Base-by-base conservation (phyloP, 2,797 vertebrate species). In the Hylomyscus alleni region DNA sequence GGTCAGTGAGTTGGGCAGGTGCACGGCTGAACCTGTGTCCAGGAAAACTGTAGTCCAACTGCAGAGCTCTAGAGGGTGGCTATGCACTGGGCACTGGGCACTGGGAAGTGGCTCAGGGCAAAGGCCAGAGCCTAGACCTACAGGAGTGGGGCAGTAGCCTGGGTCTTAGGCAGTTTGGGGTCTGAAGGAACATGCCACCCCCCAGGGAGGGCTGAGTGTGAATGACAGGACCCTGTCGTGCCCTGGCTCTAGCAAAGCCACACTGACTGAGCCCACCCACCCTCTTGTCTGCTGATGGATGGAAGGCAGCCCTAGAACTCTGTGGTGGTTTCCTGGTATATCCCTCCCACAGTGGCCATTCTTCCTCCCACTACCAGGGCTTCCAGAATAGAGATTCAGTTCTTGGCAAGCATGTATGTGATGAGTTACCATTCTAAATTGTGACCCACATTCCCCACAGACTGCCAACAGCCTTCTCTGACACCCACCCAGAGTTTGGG, bases 161-260 rank as follows among this genome's bases (percentile, higher is more conserved):
- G 52, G 93, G 37, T 20, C 67, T 75, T 11, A 73, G 87, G 56
- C 34, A 69, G 81, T 58, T 34, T 22, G 26, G 52, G 34, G 52
- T 24, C 60, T 60, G 73, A 76, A 67, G 95, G 56, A 82, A 67
- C 2, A 3, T 20, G 17, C 37, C 12, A 15, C 80, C 12, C 76
- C 58, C 89, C 34, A 44, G n/a, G 86, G 54, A 77, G 12, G 14
- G 26, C 54, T 1, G 19, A 73, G 65, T 26, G 6, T 84, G 52
- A 83, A 56, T 34, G 19, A 78, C 12, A 29, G 52, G 62, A 52
- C 8, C 19, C 75, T 58, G 44, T 26, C 29, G 2, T 1, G 26
- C 80, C 56, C 89, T 65, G 81, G 80, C 40, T 73, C 89, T 83
- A 91, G 87, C 81, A 95, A 72, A 60, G 60, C 88, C 87, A 58